Evolutionary conservation across 2,113 vertebrate species (phyloP), one percentile per base, ranked within the genome.

Genomic region (Rhynchomys soricoides): DNA sequence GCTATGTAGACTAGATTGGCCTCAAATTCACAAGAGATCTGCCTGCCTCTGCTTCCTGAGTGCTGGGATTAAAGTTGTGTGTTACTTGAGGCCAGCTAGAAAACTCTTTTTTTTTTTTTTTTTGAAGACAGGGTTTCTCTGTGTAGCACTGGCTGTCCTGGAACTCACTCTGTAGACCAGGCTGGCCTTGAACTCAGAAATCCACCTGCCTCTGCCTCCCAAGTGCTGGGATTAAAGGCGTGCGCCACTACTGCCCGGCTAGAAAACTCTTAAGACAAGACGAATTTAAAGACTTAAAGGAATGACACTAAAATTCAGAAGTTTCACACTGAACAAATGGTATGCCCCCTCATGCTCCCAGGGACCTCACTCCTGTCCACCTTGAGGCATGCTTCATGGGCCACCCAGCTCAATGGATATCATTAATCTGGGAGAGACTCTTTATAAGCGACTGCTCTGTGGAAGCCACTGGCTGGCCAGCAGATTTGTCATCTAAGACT

Each of bases 221-320:
- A 52, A 81, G 34, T n/a, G 78, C 52, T 55, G 10, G 21, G 78
- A n/a, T 55, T 81, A 55, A 81, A 81, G 78, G 13, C 17, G 2
- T 52, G 31, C 52, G 45, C 16, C 29, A 77, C 16, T 50, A 19
- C 34, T 37, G 4, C 19, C 10, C 37, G 57, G 19, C 50, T 52
- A n/a, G 78, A 64, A 64, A 66, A 64, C 82, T 40, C 78, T 40
- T 89, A 91, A 82, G 62, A 78, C 45, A 91, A 91, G 31, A 71
- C 21, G 52, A 90, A 29, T 85, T 89, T 91, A 73, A 73, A 96
- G 26, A 85, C 3, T 11, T 48, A 91, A 88, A 78, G 16, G 13
- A 86, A 95, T 89, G 71, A 75, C 55, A 86, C 90, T 70, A 66
- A 74, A 78, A 94, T 75, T 31, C 17, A 91, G 55, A 34, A 85